A percentile compares a stretch with the other conserved stretches of the same genome.
These are phyloP conservation scores for Callosobruchus maculatus DNA, from an alignment of 2,888 invertebrate species.

Conservation along the genomic window DNA sequence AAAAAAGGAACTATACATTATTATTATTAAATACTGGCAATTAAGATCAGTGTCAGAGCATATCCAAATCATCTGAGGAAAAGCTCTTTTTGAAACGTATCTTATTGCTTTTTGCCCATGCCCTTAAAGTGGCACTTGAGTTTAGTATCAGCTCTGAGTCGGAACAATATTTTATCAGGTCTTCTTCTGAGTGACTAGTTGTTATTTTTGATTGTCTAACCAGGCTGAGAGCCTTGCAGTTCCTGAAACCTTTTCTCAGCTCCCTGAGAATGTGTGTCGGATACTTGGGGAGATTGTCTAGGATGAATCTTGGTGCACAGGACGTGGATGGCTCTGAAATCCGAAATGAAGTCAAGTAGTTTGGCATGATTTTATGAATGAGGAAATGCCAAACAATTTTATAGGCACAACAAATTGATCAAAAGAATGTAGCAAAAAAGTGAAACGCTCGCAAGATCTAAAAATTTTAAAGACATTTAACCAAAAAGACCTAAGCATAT, in stretches of 20 bases:
- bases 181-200: slow-evolving; percentile 20
- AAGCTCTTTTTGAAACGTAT: slow-evolving; percentile 22
- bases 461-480: too few species aligned
- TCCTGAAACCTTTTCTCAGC: slow-evolving; percentile 20
- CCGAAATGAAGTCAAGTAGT: background rate
- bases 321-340: background rate
- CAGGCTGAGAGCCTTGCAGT: slow-evolving; percentile 17
- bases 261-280: slow-evolving; percentile 18
- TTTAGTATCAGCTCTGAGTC: slow-evolving; percentile 27
- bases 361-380: too few species aligned
- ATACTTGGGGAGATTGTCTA: slow-evolving; percentile 16
- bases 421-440: too few species aligned
- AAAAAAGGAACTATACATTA: too few species aligned
- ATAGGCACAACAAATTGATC: too few species aligned
- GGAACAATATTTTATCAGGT: slow-evolving; percentile 25
- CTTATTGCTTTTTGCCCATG: slow-evolving; percentile 5
- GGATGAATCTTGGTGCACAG: background rate
- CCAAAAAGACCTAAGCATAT: too few species aligned
- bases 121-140: slow-evolving; percentile 7
- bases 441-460: too few species aligned
- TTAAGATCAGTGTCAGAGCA: slow-evolving; percentile 8
- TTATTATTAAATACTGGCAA: too few species aligned
- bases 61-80: slow-evolving; percentile 24
- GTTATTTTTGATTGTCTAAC: slow-evolving; percentile 11
- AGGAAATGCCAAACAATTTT: too few species aligned